Percentiles rank a stretch among this genome's conserved stretches.
Conservation (phyloP, 2,888 invertebrate species). For the Agriopis aurantiaria region DNA sequence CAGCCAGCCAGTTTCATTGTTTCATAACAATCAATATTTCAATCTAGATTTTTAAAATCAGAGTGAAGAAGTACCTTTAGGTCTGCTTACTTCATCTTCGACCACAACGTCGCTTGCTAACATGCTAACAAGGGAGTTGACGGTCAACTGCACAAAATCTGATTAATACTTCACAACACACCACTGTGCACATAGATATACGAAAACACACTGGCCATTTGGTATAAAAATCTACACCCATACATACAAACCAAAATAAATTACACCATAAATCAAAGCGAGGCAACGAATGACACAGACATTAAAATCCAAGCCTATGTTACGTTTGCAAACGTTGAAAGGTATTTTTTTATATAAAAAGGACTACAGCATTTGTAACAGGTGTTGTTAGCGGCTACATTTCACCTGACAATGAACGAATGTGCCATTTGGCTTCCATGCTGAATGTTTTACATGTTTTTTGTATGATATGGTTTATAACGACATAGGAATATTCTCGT, state of each 20-base stretch:
- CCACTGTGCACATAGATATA: neutral
- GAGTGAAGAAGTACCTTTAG: no score
- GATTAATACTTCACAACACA: slow-evolving; percentile 4
- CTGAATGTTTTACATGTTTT: slow-evolving; percentile 32
- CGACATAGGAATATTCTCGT: neutral
- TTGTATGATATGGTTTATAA: slow-evolving; percentile 37
- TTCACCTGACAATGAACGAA: slow-evolving; percentile 55
- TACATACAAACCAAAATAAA: slow-evolving; percentile 49
- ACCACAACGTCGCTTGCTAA: no score
- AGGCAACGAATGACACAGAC: slow-evolving; percentile 56
- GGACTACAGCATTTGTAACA: slow-evolving; percentile 53
- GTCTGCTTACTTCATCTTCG: no score
- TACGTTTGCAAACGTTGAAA: slow-evolving; percentile 20
- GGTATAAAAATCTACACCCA: slow-evolving; percentile 7
- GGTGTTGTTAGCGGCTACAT: slow-evolving; percentile 62
- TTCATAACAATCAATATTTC: no score
- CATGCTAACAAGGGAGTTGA: no score
- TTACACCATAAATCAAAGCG: slow-evolving; percentile 63
- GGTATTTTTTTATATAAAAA: slow-evolving; percentile 46
- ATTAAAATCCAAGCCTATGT: slow-evolving; percentile 43
- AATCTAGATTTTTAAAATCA: no score
- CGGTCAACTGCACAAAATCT: neutral
- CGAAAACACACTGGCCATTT: slow-evolving; percentile 7
- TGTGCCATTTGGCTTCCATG: slow-evolving; percentile 39
- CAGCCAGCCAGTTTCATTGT: no score